These are phyloP conservation scores for Squalus acanthias DNA, from an alignment of 2,797 vertebrate species.

Conservation along the genomic window DNA sequence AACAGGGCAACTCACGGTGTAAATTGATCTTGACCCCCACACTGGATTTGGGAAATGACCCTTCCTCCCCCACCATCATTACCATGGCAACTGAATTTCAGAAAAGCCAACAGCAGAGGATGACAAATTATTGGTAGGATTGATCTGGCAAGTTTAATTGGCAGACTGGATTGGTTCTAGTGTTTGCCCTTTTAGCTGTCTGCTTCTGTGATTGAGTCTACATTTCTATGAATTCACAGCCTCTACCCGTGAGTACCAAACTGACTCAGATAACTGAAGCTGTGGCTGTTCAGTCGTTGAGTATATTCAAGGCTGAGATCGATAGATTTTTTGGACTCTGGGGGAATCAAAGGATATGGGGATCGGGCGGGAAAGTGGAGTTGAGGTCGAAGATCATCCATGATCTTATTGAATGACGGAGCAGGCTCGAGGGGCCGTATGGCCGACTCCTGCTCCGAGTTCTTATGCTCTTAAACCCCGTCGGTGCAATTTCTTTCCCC, in stretches of 20 bases:
- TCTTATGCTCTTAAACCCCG: too few species aligned
- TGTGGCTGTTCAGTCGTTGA: too few species aligned
- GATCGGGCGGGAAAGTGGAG: too few species aligned
- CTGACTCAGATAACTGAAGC: neutral
- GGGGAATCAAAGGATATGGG: too few species aligned
- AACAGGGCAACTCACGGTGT: neutral
- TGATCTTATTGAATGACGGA: too few species aligned
- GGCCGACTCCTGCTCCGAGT: too few species aligned
- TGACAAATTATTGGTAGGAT: neutral
- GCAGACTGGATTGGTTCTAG: neutral
- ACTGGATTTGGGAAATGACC: neutral
- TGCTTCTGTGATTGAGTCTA: neutral
- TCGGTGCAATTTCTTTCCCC: too few species aligned
- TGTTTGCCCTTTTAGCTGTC: neutral
- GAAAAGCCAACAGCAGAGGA: too few species aligned
- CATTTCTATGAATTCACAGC: neutral
- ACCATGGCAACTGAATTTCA: neutral
- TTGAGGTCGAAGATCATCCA: too few species aligned
- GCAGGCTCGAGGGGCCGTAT: too few species aligned
- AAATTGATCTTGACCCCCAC: neutral
- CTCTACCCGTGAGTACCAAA: neutral
- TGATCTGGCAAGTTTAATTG: neutral
- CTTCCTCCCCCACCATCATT: neutral
- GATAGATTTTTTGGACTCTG: too few species aligned
- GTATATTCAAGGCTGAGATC: too few species aligned